phyloP scores from a whole-genome alignment of 2,113 vertebrate species.

The Hippocampus barbouri region DNA sequence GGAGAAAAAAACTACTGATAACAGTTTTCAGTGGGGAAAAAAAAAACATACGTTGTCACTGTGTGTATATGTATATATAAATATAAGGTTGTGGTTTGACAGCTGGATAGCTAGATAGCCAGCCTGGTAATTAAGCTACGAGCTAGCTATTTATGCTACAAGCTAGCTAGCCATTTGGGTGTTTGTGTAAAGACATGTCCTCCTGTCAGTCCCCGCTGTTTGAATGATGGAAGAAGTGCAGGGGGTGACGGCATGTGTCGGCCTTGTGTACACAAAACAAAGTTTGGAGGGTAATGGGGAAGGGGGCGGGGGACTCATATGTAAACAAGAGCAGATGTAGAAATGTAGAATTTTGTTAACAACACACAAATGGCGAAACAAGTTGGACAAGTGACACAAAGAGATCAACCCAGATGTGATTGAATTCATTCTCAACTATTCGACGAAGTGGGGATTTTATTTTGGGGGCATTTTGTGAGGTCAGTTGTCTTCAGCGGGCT shows the following conservation, averaged over 20 bases:
- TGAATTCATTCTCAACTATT: neutral
- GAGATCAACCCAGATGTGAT: neutral
- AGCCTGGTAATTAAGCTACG: too few relatives aligned
- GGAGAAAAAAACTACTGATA: too few relatives aligned
- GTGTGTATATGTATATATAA: too few relatives aligned
- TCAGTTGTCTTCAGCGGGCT: neutral
- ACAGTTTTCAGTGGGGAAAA: too few relatives aligned
- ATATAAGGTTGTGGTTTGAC: too few relatives aligned
- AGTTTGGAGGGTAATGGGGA: neutral
- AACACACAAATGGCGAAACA: neutral
- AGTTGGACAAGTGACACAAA: neutral
- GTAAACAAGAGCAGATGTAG: conserved; percentile 5
- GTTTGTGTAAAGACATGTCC: conserved; percentile 7
- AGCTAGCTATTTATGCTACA: too few relatives aligned
- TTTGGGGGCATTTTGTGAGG: neutral
- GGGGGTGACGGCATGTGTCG: neutral
- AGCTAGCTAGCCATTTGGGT: neutral
- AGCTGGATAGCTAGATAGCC: too few relatives aligned
- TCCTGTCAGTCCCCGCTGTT: conserved; percentile 2
- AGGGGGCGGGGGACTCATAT: neutral
- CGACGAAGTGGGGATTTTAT: neutral
- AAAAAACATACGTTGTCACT: too few relatives aligned
- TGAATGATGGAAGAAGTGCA: conserved; percentile 7
- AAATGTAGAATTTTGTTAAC: conserved; percentile 3
- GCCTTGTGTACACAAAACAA: conserved; percentile 1